Conservation (phyloP, 2,113 vertebrate species). For the Chloropsis hardwickii region DNA sequence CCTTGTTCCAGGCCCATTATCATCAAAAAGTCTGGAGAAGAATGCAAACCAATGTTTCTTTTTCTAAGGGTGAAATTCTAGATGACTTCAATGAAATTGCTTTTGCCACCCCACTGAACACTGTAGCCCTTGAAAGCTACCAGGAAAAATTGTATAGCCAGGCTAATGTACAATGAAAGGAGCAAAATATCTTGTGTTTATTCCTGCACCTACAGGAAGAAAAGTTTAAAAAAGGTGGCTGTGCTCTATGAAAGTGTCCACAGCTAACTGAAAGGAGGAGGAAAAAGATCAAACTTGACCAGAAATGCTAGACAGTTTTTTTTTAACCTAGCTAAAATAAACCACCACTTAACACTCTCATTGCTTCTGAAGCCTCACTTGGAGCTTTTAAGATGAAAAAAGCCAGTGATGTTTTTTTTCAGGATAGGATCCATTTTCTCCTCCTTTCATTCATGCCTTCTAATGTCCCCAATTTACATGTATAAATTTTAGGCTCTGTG, state of each 20-base stretch:
- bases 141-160: background rate
- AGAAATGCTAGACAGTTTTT: background rate
- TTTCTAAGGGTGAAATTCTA: background rate
- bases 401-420: background rate
- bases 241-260: background rate
- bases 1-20: background rate
- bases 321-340: conserved; percentile 11
- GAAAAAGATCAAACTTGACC: background rate
- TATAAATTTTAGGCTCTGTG: background rate
- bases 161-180: background rate
- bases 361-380: background rate
- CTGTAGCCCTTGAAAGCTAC: background rate
- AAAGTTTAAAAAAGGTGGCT: background rate
- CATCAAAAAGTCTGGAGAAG: background rate
- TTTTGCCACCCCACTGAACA: background rate
- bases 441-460: background rate
- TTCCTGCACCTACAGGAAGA: background rate
- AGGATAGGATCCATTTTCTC: background rate
- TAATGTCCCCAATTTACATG: background rate
- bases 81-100: background rate
- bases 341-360: background rate
- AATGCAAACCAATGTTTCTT: background rate
- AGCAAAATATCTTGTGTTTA: background rate
- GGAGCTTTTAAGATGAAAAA: background rate
- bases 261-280: background rate